Evolutionary conservation across 1,140 invertebrate species (phyloP).

Genomic region (Drosophila pseudoobscura): DNA sequence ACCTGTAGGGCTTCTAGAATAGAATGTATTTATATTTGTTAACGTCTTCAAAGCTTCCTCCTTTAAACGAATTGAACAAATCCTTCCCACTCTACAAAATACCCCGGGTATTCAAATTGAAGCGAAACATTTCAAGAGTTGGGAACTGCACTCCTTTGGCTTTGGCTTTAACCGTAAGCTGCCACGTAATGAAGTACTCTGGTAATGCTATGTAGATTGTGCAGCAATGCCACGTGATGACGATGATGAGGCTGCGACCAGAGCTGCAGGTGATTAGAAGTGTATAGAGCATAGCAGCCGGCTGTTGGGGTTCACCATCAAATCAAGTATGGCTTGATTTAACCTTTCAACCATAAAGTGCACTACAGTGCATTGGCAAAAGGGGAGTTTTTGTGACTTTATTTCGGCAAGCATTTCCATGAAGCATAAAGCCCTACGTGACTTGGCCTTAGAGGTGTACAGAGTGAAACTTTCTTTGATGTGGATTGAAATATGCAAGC

Average conservation of each 20-base stretch:
- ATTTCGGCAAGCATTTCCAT: conserved; percentile 22
- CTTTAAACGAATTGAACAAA: too few species aligned
- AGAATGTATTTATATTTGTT: too few species aligned
- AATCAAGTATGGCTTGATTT: conserved; percentile 48
- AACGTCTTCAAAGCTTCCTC: too few species aligned
- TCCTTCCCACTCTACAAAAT: conserved; percentile 6
- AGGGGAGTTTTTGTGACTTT: conserved; percentile 20
- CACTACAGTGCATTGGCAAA: conserved; percentile 4
- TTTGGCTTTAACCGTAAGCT: conserved; percentile 3
- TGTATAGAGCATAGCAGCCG: conserved; percentile 13
- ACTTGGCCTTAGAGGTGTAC: conserved; percentile 29
- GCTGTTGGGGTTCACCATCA: conserved; percentile 24
- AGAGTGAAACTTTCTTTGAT: too few species aligned
- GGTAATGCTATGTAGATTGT: conserved; percentile 43
- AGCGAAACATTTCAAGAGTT: conserved; percentile 19
- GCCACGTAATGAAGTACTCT: conserved; percentile 15
- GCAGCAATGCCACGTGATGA: conserved; percentile 24
- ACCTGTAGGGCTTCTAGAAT: too few species aligned
- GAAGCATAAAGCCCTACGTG: conserved; percentile 39
- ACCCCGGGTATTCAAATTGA: conserved; percentile 2
- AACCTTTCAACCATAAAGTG: conserved; percentile 41
- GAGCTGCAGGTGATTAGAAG: conserved; percentile 43
- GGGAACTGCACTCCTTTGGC: conserved; percentile 22
- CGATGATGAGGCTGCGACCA: conserved; percentile 33
- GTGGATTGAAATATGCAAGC: too few species aligned